Evolutionary conservation across 64 coral and sea anemone genomes (phyloP).

Genomic region (Pocillopora verrucosa): DNA sequence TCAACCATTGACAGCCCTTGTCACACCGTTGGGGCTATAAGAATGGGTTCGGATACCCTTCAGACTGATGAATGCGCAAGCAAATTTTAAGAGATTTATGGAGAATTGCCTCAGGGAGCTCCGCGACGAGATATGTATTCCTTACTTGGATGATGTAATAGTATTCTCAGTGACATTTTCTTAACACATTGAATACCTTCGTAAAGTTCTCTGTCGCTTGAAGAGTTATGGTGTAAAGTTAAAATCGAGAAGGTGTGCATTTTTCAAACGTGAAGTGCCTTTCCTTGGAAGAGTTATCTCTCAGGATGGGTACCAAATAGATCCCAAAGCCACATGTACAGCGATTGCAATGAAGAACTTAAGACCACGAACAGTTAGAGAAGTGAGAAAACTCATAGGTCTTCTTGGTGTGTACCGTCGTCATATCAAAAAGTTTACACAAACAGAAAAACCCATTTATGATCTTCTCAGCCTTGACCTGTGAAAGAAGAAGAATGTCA

Average conservation of each 20-base stretch:
- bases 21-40: slow-evolving; percentile 2
- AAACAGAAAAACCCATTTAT: slow-evolving; percentile 47
- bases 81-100: slow-evolving; percentile 47
- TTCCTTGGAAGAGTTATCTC: slow-evolving; percentile 49
- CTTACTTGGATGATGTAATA: slow-evolving; percentile 56
- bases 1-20: slow-evolving; percentile 25
- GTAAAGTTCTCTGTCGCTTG: slow-evolving; percentile 23
- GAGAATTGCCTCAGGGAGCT: slow-evolving; percentile 36
- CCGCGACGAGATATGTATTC: slow-evolving; percentile 27
- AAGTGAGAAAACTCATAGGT: slow-evolving; percentile 26
- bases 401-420: slow-evolving; percentile 38
- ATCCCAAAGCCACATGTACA: slow-evolving; percentile 33
- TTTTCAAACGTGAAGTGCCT: slow-evolving; percentile 35
- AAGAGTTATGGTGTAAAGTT: slow-evolving; percentile 33
- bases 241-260: not conserved
- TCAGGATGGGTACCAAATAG: slow-evolving; percentile 24
- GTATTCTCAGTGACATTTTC: slow-evolving; percentile 34
- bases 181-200: slow-evolving; percentile 33
- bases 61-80: slow-evolving; percentile 30
- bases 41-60: slow-evolving; percentile 7
- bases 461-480: slow-evolving; percentile 11
- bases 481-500: no score
- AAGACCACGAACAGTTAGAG: slow-evolving; percentile 14
- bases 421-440: slow-evolving; percentile 28
- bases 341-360: slow-evolving; percentile 30